Base-by-base conservation (phyloP, 2,888 invertebrate genomes). In the Parasteatoda lunata region DNA sequence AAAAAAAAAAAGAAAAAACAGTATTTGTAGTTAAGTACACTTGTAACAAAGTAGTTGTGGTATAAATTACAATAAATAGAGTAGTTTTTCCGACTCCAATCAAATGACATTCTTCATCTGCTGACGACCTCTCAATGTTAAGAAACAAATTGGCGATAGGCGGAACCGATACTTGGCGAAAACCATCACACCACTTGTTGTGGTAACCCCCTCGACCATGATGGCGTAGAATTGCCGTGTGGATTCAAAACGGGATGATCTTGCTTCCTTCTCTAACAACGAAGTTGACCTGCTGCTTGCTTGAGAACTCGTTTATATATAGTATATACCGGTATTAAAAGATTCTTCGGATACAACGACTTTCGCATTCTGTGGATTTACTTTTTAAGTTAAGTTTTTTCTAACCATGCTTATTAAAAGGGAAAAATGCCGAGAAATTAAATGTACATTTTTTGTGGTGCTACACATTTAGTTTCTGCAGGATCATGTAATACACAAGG, bases 121-220 rank as follows among this genome's bases (percentile, higher is more conserved):
- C 4, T 59, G 7, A 13, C 8, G 3, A 30, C 79, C 13, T 47
- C 48, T 6, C 51, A 45, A 48, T 72, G 77, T 54, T 71, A 65
- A 66, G 30, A 30, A n/a, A 49, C 11, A 64, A 30, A 15, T 52
- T 15, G 45, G 54, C 64, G 59, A 59, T 9, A 13, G 7, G 4
- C 15, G 66, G 30, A 66, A 66, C 8, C n/a, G 15, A 30, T n/a
- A 49, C 15, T 83, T 83, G 83, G 83, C 83, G 83, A 77, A 11
- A 11, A n/a, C 13, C 8, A 51, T 66, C 8, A n/a, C 6, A 11
- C 49, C 70, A 76, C 76, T 83, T 77, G 71, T 64, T 72, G 65
- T 71, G 77, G 83, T 72, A 83, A 83, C 82, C 82, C 76, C 65
- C 45, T 49, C 70, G 49, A 52, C 59, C 54, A 71, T 83, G 83